Evolutionary conservation across 2,888 invertebrate genomes (phyloP), one percentile per base, ranked within the genome.

Genomic region (Nesidiocoris tenuis): DNA sequence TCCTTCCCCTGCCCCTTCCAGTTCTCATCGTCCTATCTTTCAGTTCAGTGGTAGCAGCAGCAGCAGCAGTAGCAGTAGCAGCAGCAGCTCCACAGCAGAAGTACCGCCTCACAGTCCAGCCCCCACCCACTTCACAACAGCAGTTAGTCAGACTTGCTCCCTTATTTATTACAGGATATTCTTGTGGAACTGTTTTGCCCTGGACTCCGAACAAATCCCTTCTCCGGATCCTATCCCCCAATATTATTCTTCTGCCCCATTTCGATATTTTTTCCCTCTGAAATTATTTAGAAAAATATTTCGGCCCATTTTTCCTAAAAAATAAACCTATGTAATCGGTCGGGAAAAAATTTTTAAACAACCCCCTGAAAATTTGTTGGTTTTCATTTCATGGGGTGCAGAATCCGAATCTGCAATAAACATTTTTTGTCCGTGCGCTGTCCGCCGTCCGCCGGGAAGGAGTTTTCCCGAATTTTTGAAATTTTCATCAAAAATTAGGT

Each of bases 111-210:
- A 39, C 39, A 39, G 39, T 39, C 12, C 39, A 39, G 39, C 12
- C 21, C 57, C 70, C 70, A 70, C 70, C 70, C n/a, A 70, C 70
- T 70, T 57, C 70, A 70, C 70, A 70, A 70, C 70, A 24, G 70
- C 70, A 70, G 70, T 70, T 70, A 70, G 70, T 70, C 70, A 70
- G 70, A 70, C 70, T 70, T 70, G 70, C 70, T 70, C 70, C 70
- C 70, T 70, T 70, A 70, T 70, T 70, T 70, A 70, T 70, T 70
- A 70, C 70, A 24, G 59, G 70, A 70, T 70, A 70, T 70, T 70
- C 70, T 70, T 59, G 57, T 70, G 70, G 70, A 70, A 70, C 70
- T 70, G 70, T 70, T 70, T 70, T 70, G 59, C 70, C 59, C n/a
- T n/a, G n/a, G n/a, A n/a, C n/a, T 57, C 19, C 18, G n/a, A n/a